Evolutionary conservation across 2,797 vertebrate genomes (phyloP), one percentile per base, ranked within the genome.

Genomic region (Podarcis lilfordi): DNA sequence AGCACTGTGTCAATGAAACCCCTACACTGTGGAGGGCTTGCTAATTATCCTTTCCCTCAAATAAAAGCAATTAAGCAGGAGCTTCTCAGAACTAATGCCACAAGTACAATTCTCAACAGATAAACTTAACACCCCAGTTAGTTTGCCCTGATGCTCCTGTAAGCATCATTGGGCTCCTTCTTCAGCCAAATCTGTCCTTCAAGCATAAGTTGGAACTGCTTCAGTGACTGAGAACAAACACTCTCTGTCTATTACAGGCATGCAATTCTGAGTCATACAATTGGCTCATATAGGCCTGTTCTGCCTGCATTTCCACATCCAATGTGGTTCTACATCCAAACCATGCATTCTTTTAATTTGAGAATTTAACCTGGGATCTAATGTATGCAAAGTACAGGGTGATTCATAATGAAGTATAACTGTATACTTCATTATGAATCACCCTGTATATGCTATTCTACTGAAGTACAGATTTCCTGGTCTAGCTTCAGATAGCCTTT

Each of bases 21-120:
- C 71, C 83, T 15, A 76, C 35, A 80, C 10, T 88, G 72, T 21
- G 11, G 80, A 40, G 61, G 27, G 32, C 80, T 80, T 21, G 3
- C 75, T 86, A 79, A 85, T 91, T 89, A 27, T n/a, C 2, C 5
- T 72, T 78, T 84, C 82, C 50, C 68, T 82, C 76, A 84, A 84
- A 74, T 75, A 84, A 19, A 59, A 59, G n/a, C 27, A 69, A 6
- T 59, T 59, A 72, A 55, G 15, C 45, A 27, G 25, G 21, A 43
- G 15, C 25, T 80, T 2, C 37, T 80, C 19, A 13, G n/a, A 59
- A 37, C 23, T 10, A 80, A 35, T 21, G 3, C 35, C n/a, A 21
- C 32, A 25, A 35, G 32, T 64, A 37, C 5, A 32, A 64, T 23
- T 80, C 25, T n/a, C n/a, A 21, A 25, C 64, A 32, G 32, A 10